Conservation (phyloP, 2,797 vertebrate genomes). For the Buphagus erythrorhynchus region DNA sequence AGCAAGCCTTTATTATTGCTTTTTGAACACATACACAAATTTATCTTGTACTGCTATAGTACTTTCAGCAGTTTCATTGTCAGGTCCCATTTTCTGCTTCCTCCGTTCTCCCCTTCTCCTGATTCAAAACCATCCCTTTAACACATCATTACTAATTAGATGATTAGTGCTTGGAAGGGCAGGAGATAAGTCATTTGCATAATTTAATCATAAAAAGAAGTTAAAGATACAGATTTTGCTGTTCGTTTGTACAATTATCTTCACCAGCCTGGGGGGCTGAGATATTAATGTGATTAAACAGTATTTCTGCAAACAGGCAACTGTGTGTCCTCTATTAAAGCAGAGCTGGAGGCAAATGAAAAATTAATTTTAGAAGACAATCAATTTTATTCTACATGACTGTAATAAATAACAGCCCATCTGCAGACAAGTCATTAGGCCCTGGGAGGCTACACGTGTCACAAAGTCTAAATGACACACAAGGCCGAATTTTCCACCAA, state of each 20-base stretch:
- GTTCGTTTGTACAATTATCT: slow-evolving; percentile 92
- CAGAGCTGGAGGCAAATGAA: slow-evolving; percentile 88
- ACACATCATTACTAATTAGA: slow-evolving; percentile 91
- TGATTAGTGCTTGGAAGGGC: slow-evolving; percentile 90
- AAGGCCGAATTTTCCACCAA: slow-evolving; percentile 71
- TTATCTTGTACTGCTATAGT: slow-evolving; percentile 57
- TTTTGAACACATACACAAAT: slow-evolving; percentile 40
- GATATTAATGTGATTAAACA: slow-evolving; percentile 95
- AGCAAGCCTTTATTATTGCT: neutral
- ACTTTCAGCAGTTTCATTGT: slow-evolving; percentile 75
- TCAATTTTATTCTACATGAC: slow-evolving; percentile 92
- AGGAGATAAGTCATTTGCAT: slow-evolving; percentile 90
- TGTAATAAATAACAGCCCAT: slow-evolving; percentile 91
- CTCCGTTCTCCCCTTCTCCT: slow-evolving; percentile 71
- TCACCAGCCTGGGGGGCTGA: slow-evolving; percentile 83
- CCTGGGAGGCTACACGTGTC: slow-evolving; percentile 83
- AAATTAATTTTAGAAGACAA: slow-evolving; percentile 95
- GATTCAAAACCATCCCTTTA: slow-evolving; percentile 85
- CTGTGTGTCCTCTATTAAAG: slow-evolving; percentile 88
- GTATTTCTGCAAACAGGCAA: slow-evolving; percentile 87
- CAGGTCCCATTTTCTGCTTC: slow-evolving; percentile 81
- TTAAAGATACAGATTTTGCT: slow-evolving; percentile 91
- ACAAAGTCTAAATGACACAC: slow-evolving; percentile 86
- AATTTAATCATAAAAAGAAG: slow-evolving; percentile 92
- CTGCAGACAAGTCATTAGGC: slow-evolving; percentile 87